A percentile compares a stretch with the other conserved stretches of the same genome.
Conservation (phyloP, 92 coral and sea anemone species). For the Anthopleura xanthogrammica region DNA sequence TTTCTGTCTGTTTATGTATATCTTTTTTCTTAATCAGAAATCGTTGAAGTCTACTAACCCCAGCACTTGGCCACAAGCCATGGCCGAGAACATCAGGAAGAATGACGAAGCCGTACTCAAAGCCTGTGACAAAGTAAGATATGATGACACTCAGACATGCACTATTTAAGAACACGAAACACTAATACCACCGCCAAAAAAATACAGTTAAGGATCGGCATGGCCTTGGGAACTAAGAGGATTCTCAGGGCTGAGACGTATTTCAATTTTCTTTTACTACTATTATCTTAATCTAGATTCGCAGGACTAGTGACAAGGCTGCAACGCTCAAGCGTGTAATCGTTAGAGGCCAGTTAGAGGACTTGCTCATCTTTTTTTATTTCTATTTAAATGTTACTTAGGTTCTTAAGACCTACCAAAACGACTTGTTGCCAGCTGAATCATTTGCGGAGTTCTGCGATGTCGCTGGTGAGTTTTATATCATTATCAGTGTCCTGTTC, state of each 20-base stretch:
- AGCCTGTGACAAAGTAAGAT: constrained; percentile 80
- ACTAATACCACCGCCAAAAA: too few species aligned
- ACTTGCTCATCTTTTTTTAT: not conserved
- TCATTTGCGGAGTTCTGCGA: constrained; percentile 86
- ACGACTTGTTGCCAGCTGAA: constrained; percentile 89
- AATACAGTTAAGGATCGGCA: too few species aligned
- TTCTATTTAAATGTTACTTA: constrained; percentile 21
- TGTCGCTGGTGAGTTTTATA: constrained; percentile 80
- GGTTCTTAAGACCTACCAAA: constrained; percentile 82
- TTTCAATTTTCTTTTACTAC: too few species aligned
- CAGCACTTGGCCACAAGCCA: constrained; percentile 84
- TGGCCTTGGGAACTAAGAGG: too few species aligned
- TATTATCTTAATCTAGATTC: too few species aligned
- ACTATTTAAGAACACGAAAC: too few species aligned
- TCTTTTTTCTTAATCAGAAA: constrained; percentile 32
- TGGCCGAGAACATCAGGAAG: constrained; percentile 87
- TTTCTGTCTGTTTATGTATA: not conserved
- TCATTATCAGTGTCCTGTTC: not conserved
- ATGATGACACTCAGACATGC: too few species aligned
- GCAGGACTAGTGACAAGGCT: too few species aligned
- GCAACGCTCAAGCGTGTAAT: too few species aligned
- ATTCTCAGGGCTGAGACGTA: too few species aligned
- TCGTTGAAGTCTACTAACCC: constrained; percentile 44
- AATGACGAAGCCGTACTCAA: constrained; percentile 89
- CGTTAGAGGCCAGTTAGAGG: too few species aligned